Evolutionary conservation across 2,888 invertebrate species (phyloP).

Genomic region (Druceiella hillmani): DNA sequence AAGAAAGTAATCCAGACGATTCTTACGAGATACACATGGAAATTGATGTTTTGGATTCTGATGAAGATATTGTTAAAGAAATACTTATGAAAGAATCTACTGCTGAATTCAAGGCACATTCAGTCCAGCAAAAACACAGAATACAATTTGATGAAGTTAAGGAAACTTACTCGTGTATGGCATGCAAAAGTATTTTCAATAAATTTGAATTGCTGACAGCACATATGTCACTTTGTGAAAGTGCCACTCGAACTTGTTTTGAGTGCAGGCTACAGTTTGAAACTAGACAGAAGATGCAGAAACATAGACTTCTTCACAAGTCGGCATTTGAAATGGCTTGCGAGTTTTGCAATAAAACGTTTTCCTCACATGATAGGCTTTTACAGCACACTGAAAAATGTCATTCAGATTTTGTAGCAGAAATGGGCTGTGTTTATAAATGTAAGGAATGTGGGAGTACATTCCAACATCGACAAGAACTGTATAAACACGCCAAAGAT

Average conservation of each 20-base stretch:
- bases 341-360: conserved; percentile 33
- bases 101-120: too few species aligned
- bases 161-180: conserved; percentile 34
- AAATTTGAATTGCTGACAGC: conserved; percentile 35
- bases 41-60: conserved; percentile 40
- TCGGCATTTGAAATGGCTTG: conserved; percentile 27
- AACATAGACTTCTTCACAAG: conserved; percentile 35
- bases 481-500: conserved; percentile 39
- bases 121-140: not conserved
- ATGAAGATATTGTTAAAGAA: conserved; percentile 38
- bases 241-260: conserved; percentile 35
- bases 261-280: conserved; percentile 38
- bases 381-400: conserved; percentile 35
- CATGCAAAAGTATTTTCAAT: conserved; percentile 36
- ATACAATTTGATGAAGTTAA: conserved; percentile 28
- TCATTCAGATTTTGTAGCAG: conserved; percentile 31
- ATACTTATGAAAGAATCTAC: conserved; percentile 20
- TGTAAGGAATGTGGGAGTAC: conserved; percentile 41
- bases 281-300: conserved; percentile 39
- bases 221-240: conserved; percentile 40
- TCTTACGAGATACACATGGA: conserved; percentile 35
- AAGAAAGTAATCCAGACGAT: conserved; percentile 21
- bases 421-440: conserved; percentile 33
- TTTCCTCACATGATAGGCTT: conserved; percentile 32
- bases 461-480: conserved; percentile 35